Percentiles rank a stretch among this genome's conserved stretches.
phyloP scores from a whole-genome alignment of 37 sponge, comb jelly and placozoan genomes.

The Crambe crambe region DNA sequence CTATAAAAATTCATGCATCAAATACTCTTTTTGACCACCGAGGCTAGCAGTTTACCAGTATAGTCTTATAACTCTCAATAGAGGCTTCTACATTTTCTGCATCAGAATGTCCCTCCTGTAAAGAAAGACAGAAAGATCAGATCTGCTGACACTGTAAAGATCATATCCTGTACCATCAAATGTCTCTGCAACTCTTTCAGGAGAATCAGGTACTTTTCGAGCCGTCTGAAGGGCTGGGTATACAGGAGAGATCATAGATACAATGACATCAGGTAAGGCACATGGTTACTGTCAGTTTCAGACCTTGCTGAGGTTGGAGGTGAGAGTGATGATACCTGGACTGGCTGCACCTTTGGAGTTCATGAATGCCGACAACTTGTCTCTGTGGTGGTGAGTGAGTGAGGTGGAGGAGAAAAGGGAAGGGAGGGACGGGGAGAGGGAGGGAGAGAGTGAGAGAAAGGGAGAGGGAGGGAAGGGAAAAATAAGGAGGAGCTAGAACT shows the following conservation, averaged over 20 bases:
- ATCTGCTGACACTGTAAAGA: background rate
- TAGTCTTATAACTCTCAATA: constrained; percentile 36
- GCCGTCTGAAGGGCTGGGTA: constrained; percentile 73
- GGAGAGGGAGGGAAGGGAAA: constrained; percentile 4
- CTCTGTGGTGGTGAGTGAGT: constrained; percentile 26
- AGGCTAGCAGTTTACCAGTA: constrained; percentile 67
- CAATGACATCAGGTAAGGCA: background rate
- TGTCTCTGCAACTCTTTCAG: constrained; percentile 86
- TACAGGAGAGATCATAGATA: background rate
- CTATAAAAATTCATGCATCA: constrained; percentile 17
- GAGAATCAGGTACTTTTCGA: constrained; percentile 87
- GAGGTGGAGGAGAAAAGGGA: background rate
- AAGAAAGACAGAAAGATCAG: background rate
- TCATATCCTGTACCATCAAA: constrained; percentile 48
- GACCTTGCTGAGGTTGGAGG: constrained; percentile 86
- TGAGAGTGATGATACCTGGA: constrained; percentile 86
- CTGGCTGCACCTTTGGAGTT: constrained; percentile 82
- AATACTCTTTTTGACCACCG: too few species aligned
- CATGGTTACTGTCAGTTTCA: too few species aligned
- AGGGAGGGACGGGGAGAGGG: background rate
- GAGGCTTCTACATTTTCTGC: constrained; percentile 49
- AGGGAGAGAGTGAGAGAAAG: constrained; percentile 4
- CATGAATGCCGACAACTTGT: constrained; percentile 85
- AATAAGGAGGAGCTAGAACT: background rate
- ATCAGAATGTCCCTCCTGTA: constrained; percentile 80